phyloP scores from a whole-genome alignment of 2,888 invertebrate species.

The Cacoxenus indagator region DNA sequence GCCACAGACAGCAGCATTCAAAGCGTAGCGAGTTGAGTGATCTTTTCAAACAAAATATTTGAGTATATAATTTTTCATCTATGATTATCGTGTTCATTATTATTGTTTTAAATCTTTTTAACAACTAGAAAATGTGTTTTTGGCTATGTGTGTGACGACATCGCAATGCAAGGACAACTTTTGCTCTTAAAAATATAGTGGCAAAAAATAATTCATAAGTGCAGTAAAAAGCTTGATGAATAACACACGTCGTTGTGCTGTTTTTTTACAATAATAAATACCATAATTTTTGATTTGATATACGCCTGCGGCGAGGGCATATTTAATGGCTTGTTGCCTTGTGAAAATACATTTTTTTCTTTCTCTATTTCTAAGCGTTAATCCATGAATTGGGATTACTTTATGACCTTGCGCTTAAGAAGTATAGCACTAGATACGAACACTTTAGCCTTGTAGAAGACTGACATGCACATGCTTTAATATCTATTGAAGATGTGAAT shows the following conservation, averaged over 20 bases:
- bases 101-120: no score
- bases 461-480: no score
- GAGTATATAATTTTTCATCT: neutral
- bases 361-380: neutral
- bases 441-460: no score
- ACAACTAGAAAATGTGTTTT: neutral
- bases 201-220: neutral
- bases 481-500: no score
- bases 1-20: no score
- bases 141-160: neutral
- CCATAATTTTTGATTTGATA: neutral
- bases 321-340: neutral
- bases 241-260: neutral
- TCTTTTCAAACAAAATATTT: neutral
- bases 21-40: no score
- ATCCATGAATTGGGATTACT: no score
- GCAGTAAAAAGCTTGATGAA: neutral
- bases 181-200: neutral
- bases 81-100: no score
- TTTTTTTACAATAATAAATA: no score
- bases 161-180: constrained; percentile 18
- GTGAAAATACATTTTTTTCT: no score
- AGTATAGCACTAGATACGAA: no score
- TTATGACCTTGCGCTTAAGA: no score
- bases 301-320: neutral